Conservation (phyloP, 2,797 vertebrate genomes). For the Labroides dimidiatus region DNA sequence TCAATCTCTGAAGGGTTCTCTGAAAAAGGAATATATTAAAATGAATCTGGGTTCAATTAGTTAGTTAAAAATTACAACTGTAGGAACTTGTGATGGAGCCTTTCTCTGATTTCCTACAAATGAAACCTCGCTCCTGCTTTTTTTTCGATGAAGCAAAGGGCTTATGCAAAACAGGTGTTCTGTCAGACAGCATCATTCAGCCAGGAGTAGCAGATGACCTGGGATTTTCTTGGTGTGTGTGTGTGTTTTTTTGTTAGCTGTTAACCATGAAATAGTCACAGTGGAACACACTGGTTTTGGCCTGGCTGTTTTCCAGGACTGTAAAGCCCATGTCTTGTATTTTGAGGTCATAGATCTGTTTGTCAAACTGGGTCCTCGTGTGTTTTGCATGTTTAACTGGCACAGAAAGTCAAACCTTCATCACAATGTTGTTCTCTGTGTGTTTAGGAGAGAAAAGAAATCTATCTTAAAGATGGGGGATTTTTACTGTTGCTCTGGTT, state of each 20-base stretch:
- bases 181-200: background rate
- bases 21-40: background rate
- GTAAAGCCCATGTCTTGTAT: background rate
- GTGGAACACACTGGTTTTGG: background rate
- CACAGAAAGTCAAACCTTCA: too few species aligned
- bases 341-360: background rate
- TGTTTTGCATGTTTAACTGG: background rate
- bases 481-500: too few species aligned
- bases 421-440: too few species aligned
- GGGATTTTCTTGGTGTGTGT: background rate
- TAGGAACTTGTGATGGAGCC: too few species aligned
- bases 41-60: background rate
- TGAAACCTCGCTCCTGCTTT: too few species aligned
- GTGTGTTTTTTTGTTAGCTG: background rate
- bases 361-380: background rate
- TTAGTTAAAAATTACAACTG: too few species aligned
- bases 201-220: background rate
- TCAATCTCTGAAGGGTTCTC: background rate
- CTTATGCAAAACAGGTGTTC: too few species aligned
- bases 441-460: too few species aligned
- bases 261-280: background rate
- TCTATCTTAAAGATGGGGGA: too few species aligned
- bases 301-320: background rate
- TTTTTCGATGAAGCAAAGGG: too few species aligned
- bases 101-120: too few species aligned